Base-by-base conservation (phyloP, 2,888 invertebrate species). In the Sphaeridia pumilis region DNA sequence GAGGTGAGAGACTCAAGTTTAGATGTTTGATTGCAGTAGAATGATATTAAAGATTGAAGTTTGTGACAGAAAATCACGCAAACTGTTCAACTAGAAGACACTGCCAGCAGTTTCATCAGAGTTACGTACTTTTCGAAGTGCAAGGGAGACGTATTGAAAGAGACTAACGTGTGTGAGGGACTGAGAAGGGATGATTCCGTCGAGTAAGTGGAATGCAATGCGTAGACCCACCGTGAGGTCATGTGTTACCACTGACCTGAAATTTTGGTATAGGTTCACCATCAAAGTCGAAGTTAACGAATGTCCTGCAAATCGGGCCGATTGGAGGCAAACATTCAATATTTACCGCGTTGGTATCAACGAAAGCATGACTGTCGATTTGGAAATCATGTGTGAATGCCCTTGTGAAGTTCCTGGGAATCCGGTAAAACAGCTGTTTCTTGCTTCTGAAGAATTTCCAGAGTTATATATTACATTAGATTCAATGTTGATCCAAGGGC, bases 311-410 rank as follows among this genome's bases (percentile, higher is more conserved):
- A 80, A 88, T 69, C 79, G 76, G 10, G 78, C 75, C 22, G 84
- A 88, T 63, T 87, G 90, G 85, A 79, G 78, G 58, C 87, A 90
- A 71, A 78, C 76, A 0, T 84, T 98, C 67, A 79, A 82, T 64
- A 90, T 98, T 64, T 89, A 89, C 68, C 94, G 94, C 0, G 88
- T 93, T 21, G 95, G 93, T 58, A 82, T 94, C 57, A 84, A 87
- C 47, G 97, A 98, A 71, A 83, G 83, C 64, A 76, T 97, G 49
- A 76, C 78, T 2, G 82, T 98, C 21, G 83, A 92, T 65, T 74
- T 98, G 61, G 85, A 92, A 69, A 88, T 95, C 81, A 74, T 92
- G 36, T 98, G 98, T 69, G 87, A 89, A 65, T 98, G 98, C 67
- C 84, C 87, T 5, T 98, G 97, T 70, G 35, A 68, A 73, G 61